Evolutionary conservation across 2,888 invertebrate species (phyloP).

Genomic region (Elysia crispata): DNA sequence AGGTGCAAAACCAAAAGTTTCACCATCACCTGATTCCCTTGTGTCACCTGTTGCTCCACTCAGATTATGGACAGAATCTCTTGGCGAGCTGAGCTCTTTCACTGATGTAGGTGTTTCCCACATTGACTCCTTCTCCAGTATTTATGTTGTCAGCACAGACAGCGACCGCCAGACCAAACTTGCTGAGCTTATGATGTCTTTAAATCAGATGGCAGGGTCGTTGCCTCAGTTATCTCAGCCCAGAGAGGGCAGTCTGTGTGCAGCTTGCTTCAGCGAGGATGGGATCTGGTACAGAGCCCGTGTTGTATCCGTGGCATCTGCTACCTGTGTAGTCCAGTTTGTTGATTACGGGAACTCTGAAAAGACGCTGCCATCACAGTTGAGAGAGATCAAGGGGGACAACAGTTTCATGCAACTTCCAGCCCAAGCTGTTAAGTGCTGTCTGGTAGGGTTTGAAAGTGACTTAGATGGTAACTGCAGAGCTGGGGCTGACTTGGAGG

Average conservation of each 20-base stretch:
- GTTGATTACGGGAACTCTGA: slow-evolving; percentile 49
- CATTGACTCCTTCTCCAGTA: slow-evolving; percentile 20
- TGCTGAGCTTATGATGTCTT: slow-evolving; percentile 13
- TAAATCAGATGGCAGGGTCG: slow-evolving; percentile 6
- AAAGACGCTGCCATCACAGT: slow-evolving; percentile 14
- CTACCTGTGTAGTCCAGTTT: slow-evolving; percentile 32
- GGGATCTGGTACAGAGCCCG: slow-evolving; percentile 48
- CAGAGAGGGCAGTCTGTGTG: slow-evolving; percentile 58
- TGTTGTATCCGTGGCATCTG: neutral
- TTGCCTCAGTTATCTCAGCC: slow-evolving; percentile 38
- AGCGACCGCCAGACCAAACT: neutral
- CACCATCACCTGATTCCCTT: no score
- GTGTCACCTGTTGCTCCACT: no score
- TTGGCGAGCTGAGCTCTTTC: no score
- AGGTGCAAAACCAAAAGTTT: no score
- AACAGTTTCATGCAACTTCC: slow-evolving; percentile 53
- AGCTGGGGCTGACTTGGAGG: neutral
- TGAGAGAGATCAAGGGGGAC: slow-evolving; percentile 50
- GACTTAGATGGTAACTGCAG: neutral
- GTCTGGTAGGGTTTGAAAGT: slow-evolving; percentile 53
- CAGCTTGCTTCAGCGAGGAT: slow-evolving; percentile 56
- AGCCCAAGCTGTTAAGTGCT: slow-evolving; percentile 63
- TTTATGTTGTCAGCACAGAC: slow-evolving; percentile 24
- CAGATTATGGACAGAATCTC: no score
- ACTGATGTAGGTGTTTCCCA: slow-evolving; percentile 23